Evolutionary conservation across 2,113 vertebrate genomes (phyloP), one percentile per base, ranked within the genome.

Genomic region (Ammodytes dubius): DNA sequence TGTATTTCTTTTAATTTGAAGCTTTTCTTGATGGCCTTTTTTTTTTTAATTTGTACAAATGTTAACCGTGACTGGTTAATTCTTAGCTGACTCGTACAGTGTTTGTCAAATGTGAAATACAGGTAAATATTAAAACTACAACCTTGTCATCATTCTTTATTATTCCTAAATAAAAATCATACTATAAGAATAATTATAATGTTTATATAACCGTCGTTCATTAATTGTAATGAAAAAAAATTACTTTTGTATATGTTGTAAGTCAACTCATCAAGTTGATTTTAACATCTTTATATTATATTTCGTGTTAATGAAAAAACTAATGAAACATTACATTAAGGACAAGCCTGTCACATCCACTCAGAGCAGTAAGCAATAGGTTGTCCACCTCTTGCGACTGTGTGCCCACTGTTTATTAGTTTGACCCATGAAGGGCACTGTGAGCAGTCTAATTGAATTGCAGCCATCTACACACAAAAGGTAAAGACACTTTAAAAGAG

Each of bases 401-500:
- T 65, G 53, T 56, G 37, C 46, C 6, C 11, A 70, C 17, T 14
- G 45, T 85, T 77, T 74, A 88, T 87, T 63, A 60, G 67, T 74
- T 68, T 81, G 74, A 80, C 80, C 64, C 45, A 35, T 19, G 46
- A 81, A 81, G 58, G 53, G 9, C 47, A 68, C 47, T 5, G 14
- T 37, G 50, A 72, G 79, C 71, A 13, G 63, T 53, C 58, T 67
- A 70, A 69, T 63, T 11, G 45, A 69, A 80, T 90, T 78, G 74
- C 71, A 81, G 68, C 50, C 13, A 6, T 84, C 65, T 70, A 46
- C 63, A 74, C 70, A 68, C 74, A 86, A 59, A 69, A 84, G 17
- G 65, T 81, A 83, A 59, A 47, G 68, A 83, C 75, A 83, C 81
- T 77, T 27, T 79, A 54, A 83, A 90, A 77, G 12, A 85, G 47